Conservation (phyloP, 2,888 invertebrate genomes). For the Drosophila nigricruria region DNA sequence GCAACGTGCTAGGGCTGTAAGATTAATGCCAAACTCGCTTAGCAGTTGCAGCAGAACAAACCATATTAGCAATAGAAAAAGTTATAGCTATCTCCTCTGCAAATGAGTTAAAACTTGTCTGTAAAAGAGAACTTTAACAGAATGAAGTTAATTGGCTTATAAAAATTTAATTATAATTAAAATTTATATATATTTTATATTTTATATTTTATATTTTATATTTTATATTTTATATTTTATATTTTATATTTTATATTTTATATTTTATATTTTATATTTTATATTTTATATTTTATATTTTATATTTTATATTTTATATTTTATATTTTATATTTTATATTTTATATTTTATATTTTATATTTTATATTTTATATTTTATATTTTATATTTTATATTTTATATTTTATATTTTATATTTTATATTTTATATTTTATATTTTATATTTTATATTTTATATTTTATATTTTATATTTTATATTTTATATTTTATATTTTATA, state of each 20-base stretch:
- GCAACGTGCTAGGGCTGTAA: constrained; percentile 63
- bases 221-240: neutral
- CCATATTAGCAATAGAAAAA: neutral
- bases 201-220: neutral
- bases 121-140: neutral
- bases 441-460: neutral
- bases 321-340: neutral
- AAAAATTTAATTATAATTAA: neutral
- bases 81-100: neutral
- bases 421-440: neutral
- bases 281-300: neutral
- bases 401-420: neutral
- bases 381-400: neutral
- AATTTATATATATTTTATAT: neutral
- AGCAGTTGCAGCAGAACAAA: neutral
- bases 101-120: neutral
- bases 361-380: neutral
- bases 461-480: neutral
- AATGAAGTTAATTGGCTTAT: too few species aligned
- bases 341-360: neutral
- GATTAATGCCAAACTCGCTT: constrained; percentile 22
- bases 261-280: neutral
- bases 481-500: neutral
- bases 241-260: neutral
- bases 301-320: neutral